A percentile compares a stretch with the other conserved stretches of the same genome.
Evolutionary conservation across 2,888 invertebrate species (phyloP).

Genomic region (Athetis lepigone): DNA sequence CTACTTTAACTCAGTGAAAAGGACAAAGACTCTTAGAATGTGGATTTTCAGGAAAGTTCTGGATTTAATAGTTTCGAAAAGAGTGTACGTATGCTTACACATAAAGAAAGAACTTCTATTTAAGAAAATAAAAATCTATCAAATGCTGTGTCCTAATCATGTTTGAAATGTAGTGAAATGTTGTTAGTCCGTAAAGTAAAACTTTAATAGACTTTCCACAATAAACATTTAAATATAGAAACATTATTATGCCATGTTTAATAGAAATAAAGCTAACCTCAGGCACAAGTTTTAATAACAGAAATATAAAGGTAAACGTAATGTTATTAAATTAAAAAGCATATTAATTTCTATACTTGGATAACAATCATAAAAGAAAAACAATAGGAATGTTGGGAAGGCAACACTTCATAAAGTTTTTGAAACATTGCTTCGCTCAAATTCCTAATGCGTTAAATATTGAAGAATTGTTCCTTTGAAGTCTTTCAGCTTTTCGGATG

Average conservation of each 20-base stretch:
- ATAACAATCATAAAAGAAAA: constrained; percentile 5
- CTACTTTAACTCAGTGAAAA: constrained; percentile 33
- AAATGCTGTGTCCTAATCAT: too few species aligned
- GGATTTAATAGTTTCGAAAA: neutral
- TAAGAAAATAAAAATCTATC: neutral
- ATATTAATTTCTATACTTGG: neutral
- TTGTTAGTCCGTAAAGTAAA: too few species aligned
- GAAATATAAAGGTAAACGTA: neutral
- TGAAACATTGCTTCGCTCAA: constrained; percentile 36
- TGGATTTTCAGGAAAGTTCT: constrained; percentile 6
- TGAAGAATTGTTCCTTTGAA: constrained; percentile 28
- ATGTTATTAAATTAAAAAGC: neutral
- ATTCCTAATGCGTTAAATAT: constrained; percentile 14
- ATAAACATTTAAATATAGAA: neutral
- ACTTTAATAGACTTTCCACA: too few species aligned
- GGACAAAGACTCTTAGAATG: constrained; percentile 16
- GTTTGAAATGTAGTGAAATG: too few species aligned
- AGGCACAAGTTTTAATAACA: neutral
- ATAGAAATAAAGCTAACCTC: neutral
- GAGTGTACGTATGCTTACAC: neutral
- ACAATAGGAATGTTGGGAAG: constrained; percentile 8
- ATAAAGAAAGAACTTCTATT: neutral
- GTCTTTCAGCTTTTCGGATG: neutral
- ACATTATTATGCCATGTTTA: neutral
- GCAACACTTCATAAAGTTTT: constrained; percentile 25